Percentiles rank a stretch among this genome's conserved stretches.
These are phyloP conservation scores for Sphecodes monilicornis DNA, from an alignment of 2,888 invertebrate species.

Conservation along the genomic window DNA sequence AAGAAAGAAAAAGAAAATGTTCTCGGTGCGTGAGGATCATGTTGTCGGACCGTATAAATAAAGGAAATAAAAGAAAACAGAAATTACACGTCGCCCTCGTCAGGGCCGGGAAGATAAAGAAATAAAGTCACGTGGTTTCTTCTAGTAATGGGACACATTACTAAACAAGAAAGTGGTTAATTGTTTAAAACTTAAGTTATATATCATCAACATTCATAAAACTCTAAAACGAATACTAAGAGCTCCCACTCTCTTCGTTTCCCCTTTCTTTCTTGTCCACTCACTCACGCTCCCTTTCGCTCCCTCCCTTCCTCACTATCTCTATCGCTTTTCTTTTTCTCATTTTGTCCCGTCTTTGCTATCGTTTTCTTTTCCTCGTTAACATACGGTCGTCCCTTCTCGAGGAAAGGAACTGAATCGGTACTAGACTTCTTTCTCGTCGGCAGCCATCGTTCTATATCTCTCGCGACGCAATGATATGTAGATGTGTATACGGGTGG, in stretches of 20 bases:
- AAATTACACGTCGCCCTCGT: neutral
- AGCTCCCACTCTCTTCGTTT: conserved; percentile 44
- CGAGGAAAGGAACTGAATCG: conserved; percentile 58
- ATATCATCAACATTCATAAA: conserved; percentile 75
- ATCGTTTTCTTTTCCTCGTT: neutral
- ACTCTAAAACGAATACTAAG: conserved; percentile 73
- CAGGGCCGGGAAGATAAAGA: conserved; percentile 26
- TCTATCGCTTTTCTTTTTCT: conserved; percentile 18
- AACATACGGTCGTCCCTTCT: conserved; percentile 36
- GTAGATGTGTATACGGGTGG: conserved; percentile 67
- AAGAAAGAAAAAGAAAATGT: neutral
- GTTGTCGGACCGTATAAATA: neutral
- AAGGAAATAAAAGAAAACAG: neutral
- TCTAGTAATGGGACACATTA: conserved; percentile 31
- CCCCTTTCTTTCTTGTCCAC: conserved; percentile 28
- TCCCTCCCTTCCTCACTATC: conserved; percentile 34
- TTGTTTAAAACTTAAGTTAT: conserved; percentile 70
- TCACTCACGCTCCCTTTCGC: conserved; percentile 39
- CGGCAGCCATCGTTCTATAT: conserved; percentile 55
- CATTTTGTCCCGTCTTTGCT: conserved; percentile 17
- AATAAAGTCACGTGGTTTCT: conserved; percentile 30
- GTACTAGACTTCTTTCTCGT: conserved; percentile 37
- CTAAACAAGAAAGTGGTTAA: conserved; percentile 53
- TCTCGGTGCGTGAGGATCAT: conserved; percentile 1
- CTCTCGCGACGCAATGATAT: conserved; percentile 74